Evolutionary conservation across 2,113 vertebrate species (phyloP).

Genomic region (Poeciliopsis prolifica): DNA sequence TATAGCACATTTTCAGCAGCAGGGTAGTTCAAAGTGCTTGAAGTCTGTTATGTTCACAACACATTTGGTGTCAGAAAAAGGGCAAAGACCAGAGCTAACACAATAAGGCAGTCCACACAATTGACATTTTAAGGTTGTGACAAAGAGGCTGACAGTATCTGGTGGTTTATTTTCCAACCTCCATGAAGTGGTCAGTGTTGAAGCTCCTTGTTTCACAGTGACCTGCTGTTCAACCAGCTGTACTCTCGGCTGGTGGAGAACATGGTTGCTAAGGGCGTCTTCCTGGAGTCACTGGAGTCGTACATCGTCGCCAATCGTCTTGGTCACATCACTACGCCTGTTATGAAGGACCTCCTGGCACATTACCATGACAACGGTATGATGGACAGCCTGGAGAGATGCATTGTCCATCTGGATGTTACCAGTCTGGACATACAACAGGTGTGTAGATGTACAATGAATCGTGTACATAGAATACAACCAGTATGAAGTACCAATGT

Average conservation of each 20-base stretch:
- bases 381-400: conserved; percentile 95
- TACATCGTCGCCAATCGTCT: conserved; percentile 93
- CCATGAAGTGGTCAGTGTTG: background rate
- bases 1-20: too few relatives aligned
- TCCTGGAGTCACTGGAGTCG: conserved; percentile 92
- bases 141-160: too few relatives aligned
- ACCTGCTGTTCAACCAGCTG: conserved; percentile 93
- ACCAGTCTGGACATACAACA: conserved; percentile 97
- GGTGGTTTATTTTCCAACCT: background rate
- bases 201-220: conserved; percentile 71
- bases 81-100: too few relatives aligned
- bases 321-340: conserved; percentile 88
- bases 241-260: conserved; percentile 92
- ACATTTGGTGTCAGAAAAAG: too few relatives aligned
- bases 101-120: too few relatives aligned
- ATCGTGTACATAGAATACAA: too few relatives aligned
- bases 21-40: too few relatives aligned
- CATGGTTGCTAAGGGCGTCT: conserved; percentile 91
- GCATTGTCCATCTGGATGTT: conserved; percentile 96
- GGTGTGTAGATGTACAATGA: conserved; percentile 28
- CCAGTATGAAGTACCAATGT: too few relatives aligned
- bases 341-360: conserved; percentile 94
- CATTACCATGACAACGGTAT: conserved; percentile 93
- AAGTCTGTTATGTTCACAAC: too few relatives aligned
- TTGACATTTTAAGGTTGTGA: too few relatives aligned